Percentiles rank a stretch among this genome's conserved stretches.
phyloP scores from a whole-genome alignment of 2,888 invertebrate genomes.

The Orthosia incerta region DNA sequence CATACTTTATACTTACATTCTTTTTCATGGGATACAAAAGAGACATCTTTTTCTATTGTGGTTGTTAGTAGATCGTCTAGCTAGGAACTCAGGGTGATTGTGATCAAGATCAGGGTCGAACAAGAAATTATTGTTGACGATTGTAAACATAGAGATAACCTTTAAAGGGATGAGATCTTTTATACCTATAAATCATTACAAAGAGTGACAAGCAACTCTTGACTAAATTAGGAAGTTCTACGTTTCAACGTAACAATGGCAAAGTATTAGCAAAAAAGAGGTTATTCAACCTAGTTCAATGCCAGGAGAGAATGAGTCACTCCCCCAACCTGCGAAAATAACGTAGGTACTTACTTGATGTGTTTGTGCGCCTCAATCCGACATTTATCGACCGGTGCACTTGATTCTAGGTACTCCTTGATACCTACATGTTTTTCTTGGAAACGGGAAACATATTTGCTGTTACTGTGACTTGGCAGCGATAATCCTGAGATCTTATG shows the following conservation, averaged over 20 bases:
- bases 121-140: not conserved
- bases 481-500: slow-evolving; percentile 34
- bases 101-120: slow-evolving; percentile 15
- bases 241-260: slow-evolving; percentile 29
- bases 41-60: not conserved
- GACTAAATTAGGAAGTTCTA: not conserved
- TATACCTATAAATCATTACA: not conserved
- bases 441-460: slow-evolving; percentile 25
- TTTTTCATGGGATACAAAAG: slow-evolving; percentile 2
- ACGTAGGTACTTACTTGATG: slow-evolving; percentile 17
- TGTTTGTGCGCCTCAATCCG: slow-evolving; percentile 22
- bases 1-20: not conserved
- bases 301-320: slow-evolving; percentile 65
- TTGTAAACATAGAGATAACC: slow-evolving; percentile 1
- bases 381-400: slow-evolving; percentile 30
- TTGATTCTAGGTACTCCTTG: slow-evolving; percentile 22
- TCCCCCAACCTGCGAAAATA: slow-evolving; percentile 49
- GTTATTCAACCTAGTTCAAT: slow-evolving; percentile 70
- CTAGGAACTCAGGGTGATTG: not conserved
- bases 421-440: slow-evolving; percentile 4
- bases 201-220: slow-evolving; percentile 13
- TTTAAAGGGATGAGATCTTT: not conserved
- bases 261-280: slow-evolving; percentile 46
- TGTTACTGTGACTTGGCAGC: slow-evolving; percentile 16
- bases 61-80: not conserved